A percentile compares a stretch with the other conserved stretches of the same genome.
These are phyloP conservation scores for Silurus meridionalis DNA, from an alignment of 2,113 vertebrate species.

Conservation along the genomic window DNA sequence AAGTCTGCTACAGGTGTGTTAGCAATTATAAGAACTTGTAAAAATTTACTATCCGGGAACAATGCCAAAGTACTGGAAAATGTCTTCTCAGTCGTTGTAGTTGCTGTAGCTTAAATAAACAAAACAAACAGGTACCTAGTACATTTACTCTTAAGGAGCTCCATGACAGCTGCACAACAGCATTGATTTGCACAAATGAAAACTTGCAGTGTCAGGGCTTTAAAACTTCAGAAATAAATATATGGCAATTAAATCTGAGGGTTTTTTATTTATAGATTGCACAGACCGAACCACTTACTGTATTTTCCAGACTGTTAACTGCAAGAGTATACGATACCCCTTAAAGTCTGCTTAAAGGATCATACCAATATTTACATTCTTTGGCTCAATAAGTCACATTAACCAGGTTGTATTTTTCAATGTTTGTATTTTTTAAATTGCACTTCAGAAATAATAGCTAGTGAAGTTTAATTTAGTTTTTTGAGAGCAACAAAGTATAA, in stretches of 20 bases:
- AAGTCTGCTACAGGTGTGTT: slow-evolving; percentile 75
- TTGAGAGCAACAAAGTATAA: neutral
- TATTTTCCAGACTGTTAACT: neutral
- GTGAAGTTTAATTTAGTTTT: neutral
- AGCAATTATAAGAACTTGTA: slow-evolving; percentile 73
- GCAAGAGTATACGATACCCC: neutral
- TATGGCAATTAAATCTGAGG: neutral
- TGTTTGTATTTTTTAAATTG: neutral
- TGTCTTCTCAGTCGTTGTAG: slow-evolving; percentile 59
- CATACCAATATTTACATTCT: neutral
- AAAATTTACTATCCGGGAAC: slow-evolving; percentile 68
- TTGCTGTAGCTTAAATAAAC: slow-evolving; percentile 11
- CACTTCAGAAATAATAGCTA: neutral
- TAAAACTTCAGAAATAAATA: neutral
- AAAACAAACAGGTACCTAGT: neutral
- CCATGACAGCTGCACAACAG: neutral
- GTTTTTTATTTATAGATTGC: neutral
- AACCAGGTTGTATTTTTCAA: neutral
- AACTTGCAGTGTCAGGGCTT: neutral
- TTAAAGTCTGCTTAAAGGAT: neutral
- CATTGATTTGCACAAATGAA: neutral
- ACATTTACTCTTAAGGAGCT: neutral
- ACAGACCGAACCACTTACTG: neutral
- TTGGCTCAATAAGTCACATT: neutral
- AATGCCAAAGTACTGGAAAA: slow-evolving; percentile 62